These are phyloP conservation scores for Rhynchopsitta pachyrhyncha DNA, from an alignment of 2,113 vertebrate species.

Conservation along the genomic window DNA sequence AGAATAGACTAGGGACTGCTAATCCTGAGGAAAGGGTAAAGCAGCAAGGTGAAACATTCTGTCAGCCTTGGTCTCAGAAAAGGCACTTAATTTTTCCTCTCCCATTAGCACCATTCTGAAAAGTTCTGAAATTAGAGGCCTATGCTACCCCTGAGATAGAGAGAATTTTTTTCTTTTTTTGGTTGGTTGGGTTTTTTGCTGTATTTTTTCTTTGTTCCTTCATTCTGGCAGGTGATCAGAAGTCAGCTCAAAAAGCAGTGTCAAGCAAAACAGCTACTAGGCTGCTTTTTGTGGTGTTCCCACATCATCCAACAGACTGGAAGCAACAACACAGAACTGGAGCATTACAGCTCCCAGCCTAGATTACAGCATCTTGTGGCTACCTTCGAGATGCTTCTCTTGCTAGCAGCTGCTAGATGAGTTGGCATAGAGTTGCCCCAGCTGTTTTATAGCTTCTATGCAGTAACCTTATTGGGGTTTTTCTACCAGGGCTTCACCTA, in stretches of 20 bases:
- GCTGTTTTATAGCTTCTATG: not conserved
- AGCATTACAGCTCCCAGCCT: not conserved
- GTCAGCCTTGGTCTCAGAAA: not conserved
- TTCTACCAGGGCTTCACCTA: not conserved
- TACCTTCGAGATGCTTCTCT: not conserved
- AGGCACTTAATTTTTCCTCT: not conserved
- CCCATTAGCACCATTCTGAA: not conserved
- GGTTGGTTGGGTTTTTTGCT: not conserved
- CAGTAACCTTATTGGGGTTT: rapidly evolving
- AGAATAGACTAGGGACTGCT: not conserved
- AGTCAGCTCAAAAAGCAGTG: not conserved
- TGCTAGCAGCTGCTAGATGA: not conserved
- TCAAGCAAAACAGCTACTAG: not conserved
- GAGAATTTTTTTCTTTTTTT: not conserved
- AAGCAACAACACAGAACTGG: not conserved
- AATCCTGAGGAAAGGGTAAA: not conserved
- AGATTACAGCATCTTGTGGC: not conserved
- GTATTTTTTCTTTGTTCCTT: not conserved
- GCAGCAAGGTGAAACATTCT: not conserved
- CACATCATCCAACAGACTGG: not conserved
- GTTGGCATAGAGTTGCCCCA: not conserved
- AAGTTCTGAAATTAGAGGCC: not conserved
- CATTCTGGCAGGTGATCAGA: not conserved
- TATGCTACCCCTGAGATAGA: not conserved
- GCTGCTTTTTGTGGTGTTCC: not conserved